Percentiles rank a stretch among this genome's conserved stretches.
Evolutionary conservation across 2,797 vertebrate genomes (phyloP).

Genomic region (Balearica regulorum): DNA sequence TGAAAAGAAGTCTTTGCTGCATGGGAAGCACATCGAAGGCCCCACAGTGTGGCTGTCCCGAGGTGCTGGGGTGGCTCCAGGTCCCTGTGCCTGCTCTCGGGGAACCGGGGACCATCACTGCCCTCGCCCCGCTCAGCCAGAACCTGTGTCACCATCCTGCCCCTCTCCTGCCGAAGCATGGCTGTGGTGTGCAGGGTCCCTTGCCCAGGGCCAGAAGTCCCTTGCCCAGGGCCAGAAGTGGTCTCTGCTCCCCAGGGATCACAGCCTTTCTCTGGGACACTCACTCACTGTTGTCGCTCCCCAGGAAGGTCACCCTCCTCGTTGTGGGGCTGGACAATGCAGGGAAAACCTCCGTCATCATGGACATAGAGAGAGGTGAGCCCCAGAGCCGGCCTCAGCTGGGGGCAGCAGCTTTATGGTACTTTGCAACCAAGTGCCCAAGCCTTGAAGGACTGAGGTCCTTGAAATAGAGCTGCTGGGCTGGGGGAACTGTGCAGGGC

Average conservation of each 20-base stretch:
- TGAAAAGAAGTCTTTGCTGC: not conserved
- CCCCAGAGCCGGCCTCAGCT: accelerated
- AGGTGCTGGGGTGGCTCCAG: accelerated
- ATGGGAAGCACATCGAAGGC: not conserved
- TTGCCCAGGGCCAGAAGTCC: too few species aligned
- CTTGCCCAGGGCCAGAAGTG: accelerated
- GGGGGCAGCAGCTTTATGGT: not conserved
- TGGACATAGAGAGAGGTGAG: slow-evolving; percentile 37
- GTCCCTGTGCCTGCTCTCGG: not conserved
- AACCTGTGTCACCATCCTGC: not conserved
- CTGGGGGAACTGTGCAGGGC: accelerated
- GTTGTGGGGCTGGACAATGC: slow-evolving; percentile 44
- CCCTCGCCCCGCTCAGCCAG: not conserved
- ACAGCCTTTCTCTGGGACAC: not conserved
- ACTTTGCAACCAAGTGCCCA: not conserved
- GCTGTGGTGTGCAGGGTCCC: accelerated
- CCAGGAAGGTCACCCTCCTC: slow-evolving; percentile 46
- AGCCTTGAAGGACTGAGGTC: accelerated
- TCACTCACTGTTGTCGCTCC: not conserved
- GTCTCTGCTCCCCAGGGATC: not conserved
- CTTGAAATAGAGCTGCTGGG: not conserved
- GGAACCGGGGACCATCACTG: not conserved
- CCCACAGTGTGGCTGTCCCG: not conserved
- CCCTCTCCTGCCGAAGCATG: not conserved
- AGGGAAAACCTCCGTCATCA: slow-evolving; percentile 26